Evolutionary conservation across 2,888 invertebrate genomes (phyloP).

Genomic region (Drosophila neonasuta): DNA sequence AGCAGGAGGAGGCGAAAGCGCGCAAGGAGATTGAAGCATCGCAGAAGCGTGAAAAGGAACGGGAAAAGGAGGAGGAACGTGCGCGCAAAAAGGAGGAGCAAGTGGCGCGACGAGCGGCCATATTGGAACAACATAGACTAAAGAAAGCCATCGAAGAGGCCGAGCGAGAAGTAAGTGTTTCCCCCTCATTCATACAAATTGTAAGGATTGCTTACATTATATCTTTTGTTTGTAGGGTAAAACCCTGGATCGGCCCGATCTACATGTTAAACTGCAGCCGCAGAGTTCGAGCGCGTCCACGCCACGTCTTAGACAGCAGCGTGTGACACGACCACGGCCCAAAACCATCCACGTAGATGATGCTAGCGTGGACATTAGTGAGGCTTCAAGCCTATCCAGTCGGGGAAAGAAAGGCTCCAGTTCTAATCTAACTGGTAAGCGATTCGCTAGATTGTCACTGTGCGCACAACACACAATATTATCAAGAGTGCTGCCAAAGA

Average conservation of each 20-base stretch:
- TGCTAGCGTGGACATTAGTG: slow-evolving; percentile 89
- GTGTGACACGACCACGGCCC: slow-evolving; percentile 88
- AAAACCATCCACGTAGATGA: slow-evolving; percentile 96
- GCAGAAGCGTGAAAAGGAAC: slow-evolving; percentile 89
- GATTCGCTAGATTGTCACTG: background rate
- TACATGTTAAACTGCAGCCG: slow-evolving; percentile 84
- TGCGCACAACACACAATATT: slow-evolving; percentile 26
- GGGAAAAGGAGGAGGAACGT: slow-evolving; percentile 89
- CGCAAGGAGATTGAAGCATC: slow-evolving; percentile 92
- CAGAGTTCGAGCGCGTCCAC: slow-evolving; percentile 81
- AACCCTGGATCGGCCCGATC: slow-evolving; percentile 87
- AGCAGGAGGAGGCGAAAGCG: slow-evolving; percentile 93
- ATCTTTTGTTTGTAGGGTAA: slow-evolving; percentile 85
- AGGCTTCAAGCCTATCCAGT: slow-evolving; percentile 88
- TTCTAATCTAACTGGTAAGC: slow-evolving; percentile 90
- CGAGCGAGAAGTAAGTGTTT: slow-evolving; percentile 87
- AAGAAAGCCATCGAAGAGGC: slow-evolving; percentile 97
- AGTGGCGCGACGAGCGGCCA: slow-evolving; percentile 91
- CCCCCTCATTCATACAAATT: accelerated
- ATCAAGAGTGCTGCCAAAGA: background rate
- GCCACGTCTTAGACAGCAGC: slow-evolving; percentile 86
- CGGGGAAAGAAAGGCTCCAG: slow-evolving; percentile 91
- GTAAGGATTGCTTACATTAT: background rate
- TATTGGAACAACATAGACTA: slow-evolving; percentile 95
- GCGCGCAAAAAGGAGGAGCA: slow-evolving; percentile 91